A percentile compares a stretch with the other conserved stretches of the same genome.
Evolutionary conservation across 1,140 invertebrate species (phyloP).

Genomic region (Pissodes strobi): DNA sequence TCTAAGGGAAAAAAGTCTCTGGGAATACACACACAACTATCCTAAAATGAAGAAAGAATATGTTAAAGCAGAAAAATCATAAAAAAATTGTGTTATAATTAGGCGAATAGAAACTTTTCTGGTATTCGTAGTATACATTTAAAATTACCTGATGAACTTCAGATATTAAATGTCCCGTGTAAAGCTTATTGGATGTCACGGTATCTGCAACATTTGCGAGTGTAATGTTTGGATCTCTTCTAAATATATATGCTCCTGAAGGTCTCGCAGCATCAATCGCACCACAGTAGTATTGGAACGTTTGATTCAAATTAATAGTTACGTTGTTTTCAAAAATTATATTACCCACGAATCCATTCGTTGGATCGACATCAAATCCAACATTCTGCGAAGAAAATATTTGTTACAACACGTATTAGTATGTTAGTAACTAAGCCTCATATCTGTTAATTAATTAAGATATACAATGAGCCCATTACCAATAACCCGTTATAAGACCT

Average conservation of each 20-base stretch:
- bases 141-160: slow-evolving; percentile 76
- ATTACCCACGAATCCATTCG: slow-evolving; percentile 59
- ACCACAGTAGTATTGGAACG: slow-evolving; percentile 78
- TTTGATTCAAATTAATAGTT: slow-evolving; percentile 64
- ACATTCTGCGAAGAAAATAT: slow-evolving; percentile 6
- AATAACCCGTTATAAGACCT: too few relatives aligned
- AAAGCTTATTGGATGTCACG: slow-evolving; percentile 61
- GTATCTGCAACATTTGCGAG: slow-evolving; percentile 48
- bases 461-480: neutral
- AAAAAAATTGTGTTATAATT: too few relatives aligned
- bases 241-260: slow-evolving; percentile 87
- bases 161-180: slow-evolving; percentile 71
- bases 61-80: too few relatives aligned
- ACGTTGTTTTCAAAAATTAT: slow-evolving; percentile 60
- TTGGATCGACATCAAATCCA: slow-evolving; percentile 10
- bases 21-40: too few relatives aligned
- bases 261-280: slow-evolving; percentile 61
- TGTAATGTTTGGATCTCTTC: slow-evolving; percentile 61
- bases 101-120: too few relatives aligned
- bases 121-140: too few relatives aligned
- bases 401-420: too few relatives aligned
- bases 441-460: neutral
- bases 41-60: too few relatives aligned
- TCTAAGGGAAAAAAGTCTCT: too few relatives aligned
- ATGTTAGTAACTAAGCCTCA: neutral